phyloP scores from a whole-genome alignment of 2,888 invertebrate genomes.

The Slavum lentiscoides region DNA sequence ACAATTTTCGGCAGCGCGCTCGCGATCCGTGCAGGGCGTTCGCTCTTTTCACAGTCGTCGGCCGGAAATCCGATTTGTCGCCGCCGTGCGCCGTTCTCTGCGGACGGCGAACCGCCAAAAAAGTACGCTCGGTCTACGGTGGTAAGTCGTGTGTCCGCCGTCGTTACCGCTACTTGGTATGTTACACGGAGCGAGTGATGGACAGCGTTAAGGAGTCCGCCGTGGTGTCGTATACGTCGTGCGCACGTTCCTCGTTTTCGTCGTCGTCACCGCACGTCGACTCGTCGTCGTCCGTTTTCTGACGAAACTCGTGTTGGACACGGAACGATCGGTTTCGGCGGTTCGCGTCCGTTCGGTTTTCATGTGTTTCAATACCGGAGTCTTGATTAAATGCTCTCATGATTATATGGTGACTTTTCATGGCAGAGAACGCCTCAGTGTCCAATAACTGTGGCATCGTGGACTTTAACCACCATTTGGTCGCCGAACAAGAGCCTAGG shows the following conservation, averaged over 20 bases:
- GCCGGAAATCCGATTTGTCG: neutral
- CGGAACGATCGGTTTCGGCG: neutral
- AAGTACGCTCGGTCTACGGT: too few species aligned
- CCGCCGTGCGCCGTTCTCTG: neutral
- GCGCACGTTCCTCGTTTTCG: neutral
- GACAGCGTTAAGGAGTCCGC: too few species aligned
- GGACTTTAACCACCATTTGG: constrained; percentile 50
- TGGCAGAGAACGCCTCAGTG: constrained; percentile 38
- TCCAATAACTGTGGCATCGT: constrained; percentile 30
- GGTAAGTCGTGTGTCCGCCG: too few species aligned
- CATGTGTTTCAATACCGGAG: constrained; percentile 17
- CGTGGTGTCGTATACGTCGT: too few species aligned
- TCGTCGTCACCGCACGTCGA: neutral
- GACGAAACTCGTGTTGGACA: neutral
- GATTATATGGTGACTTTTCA: constrained; percentile 38
- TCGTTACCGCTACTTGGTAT: too few species aligned
- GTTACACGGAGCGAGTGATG: too few species aligned
- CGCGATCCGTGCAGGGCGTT: neutral
- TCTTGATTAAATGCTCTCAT: constrained; percentile 27
- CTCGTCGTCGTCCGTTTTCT: constrained; percentile 1
- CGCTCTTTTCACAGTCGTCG: neutral
- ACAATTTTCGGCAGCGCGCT: neutral
- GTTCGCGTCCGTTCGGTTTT: constrained; percentile 3
- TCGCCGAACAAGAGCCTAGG: constrained; percentile 36
- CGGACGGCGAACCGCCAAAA: neutral